phyloP scores from a whole-genome alignment of 1,140 invertebrate genomes.

The Calycopis cecrops region DNA sequence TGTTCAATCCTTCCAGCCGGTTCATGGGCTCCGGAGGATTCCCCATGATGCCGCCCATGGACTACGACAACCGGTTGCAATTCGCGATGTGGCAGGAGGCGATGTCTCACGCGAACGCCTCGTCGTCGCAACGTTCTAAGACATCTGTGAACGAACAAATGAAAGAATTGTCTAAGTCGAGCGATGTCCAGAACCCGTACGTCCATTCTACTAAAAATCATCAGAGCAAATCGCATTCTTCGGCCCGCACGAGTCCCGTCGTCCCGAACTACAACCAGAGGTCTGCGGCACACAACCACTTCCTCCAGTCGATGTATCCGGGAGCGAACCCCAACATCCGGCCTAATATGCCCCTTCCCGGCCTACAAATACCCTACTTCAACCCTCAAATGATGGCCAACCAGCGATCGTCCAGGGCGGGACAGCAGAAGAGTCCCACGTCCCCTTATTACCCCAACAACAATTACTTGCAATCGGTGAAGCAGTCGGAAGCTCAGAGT shows the following conservation, averaged over 20 bases:
- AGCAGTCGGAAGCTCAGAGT: slow-evolving; percentile 46
- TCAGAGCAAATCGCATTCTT: slow-evolving; percentile 53
- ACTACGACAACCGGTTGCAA: slow-evolving; percentile 78
- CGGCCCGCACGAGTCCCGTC: slow-evolving; percentile 69
- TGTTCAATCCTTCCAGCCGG: slow-evolving; percentile 63
- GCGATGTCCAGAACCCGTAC: slow-evolving; percentile 63
- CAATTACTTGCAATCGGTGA: slow-evolving; percentile 59
- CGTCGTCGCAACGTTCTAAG: slow-evolving; percentile 55
- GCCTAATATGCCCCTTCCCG: slow-evolving; percentile 54
- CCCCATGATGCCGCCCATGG: slow-evolving; percentile 68
- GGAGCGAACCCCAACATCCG: slow-evolving; percentile 53
- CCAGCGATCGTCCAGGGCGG: slow-evolving; percentile 53
- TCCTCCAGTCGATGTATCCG: slow-evolving; percentile 57
- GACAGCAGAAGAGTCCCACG: slow-evolving; percentile 59
- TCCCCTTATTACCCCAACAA: slow-evolving; percentile 66
- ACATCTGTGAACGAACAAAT: slow-evolving; percentile 47
- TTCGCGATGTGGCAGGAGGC: slow-evolving; percentile 81
- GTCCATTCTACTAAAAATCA: slow-evolving; percentile 66
- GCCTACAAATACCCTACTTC: slow-evolving; percentile 68
- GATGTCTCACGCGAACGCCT: slow-evolving; percentile 71
- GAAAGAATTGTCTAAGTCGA: slow-evolving; percentile 56
- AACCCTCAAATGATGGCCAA: slow-evolving; percentile 57
- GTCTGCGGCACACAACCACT: slow-evolving; percentile 49
- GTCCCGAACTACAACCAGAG: slow-evolving; percentile 58
- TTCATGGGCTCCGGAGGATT: slow-evolving; percentile 65